Percentiles rank a stretch among this genome's conserved stretches.
phyloP scores from a whole-genome alignment of 2,888 invertebrate species.

The Galeruca laticollis region DNA sequence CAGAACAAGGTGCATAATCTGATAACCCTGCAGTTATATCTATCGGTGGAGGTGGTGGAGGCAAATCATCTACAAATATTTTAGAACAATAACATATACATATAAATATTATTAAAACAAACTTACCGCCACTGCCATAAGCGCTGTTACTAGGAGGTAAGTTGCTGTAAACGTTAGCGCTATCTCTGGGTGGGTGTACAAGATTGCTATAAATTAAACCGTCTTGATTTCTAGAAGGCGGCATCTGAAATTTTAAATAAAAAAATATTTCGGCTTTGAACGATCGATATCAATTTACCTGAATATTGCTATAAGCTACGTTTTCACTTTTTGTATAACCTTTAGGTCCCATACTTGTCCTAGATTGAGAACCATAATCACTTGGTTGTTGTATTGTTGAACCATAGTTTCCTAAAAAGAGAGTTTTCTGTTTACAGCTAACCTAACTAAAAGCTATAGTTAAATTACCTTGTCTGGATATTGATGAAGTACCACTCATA shows the following conservation, averaged over 20 bases:
- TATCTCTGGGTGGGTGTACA: slow-evolving; percentile 66
- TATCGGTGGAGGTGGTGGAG: slow-evolving; percentile 73
- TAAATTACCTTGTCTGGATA: slow-evolving; percentile 46
- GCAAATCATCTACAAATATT: slow-evolving; percentile 69
- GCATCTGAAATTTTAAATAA: slow-evolving; percentile 47
- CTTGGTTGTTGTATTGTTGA: slow-evolving; percentile 34
- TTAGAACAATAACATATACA: slow-evolving; percentile 26
- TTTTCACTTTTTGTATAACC: slow-evolving; percentile 53
- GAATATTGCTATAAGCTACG: slow-evolving; percentile 63
- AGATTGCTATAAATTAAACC: slow-evolving; percentile 71
- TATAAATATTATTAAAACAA: background rate
- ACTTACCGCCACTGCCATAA: slow-evolving; percentile 62
- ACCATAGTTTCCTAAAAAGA: slow-evolving; percentile 39
- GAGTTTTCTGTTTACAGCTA: background rate
- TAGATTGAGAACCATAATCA: slow-evolving; percentile 36
- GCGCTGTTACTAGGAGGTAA: slow-evolving; percentile 56
- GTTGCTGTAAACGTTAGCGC: slow-evolving; percentile 71
- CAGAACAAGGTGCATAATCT: slow-evolving; percentile 65
- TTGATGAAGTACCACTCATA: slow-evolving; percentile 49
- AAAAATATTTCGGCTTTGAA: background rate
- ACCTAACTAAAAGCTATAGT: background rate
- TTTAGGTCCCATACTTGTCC: slow-evolving; percentile 37
- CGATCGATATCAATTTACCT: slow-evolving; percentile 32
- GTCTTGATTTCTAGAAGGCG: slow-evolving; percentile 64
- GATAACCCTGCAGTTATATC: slow-evolving; percentile 66